Evolutionary conservation across 2,113 vertebrate genomes (phyloP).

Genomic region (Amia ocellicauda): DNA sequence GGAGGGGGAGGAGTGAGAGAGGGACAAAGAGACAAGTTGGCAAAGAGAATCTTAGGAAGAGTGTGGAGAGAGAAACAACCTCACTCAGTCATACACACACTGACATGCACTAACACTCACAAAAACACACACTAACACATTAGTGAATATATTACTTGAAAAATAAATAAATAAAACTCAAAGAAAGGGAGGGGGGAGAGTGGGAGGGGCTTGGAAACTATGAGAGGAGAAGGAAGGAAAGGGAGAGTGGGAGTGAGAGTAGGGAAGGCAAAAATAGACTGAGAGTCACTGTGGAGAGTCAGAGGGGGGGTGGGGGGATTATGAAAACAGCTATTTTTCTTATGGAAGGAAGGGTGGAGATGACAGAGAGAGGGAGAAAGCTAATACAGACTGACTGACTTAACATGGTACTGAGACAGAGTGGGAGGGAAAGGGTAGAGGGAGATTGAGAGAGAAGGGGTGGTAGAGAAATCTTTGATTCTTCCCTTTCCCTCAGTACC

Average conservation of each 20-base stretch:
- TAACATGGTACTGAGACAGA: background rate
- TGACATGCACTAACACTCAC: background rate
- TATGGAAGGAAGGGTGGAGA: constrained; percentile 40
- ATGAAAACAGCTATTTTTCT: constrained; percentile 58
- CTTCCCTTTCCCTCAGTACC: background rate
- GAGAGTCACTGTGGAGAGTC: constrained; percentile 58
- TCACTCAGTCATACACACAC: background rate
- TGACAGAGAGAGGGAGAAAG: constrained; percentile 24
- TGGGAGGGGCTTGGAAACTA: constrained; percentile 23
- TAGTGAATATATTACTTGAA: too few relatives aligned
- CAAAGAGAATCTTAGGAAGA: too few relatives aligned
- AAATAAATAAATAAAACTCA: constrained; percentile 24
- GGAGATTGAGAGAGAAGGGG: background rate
- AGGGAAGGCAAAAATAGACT: constrained; percentile 65
- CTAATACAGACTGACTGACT: constrained; percentile 24
- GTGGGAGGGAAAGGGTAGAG: background rate
- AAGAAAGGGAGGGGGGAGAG: constrained; percentile 23
- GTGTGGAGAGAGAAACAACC: background rate
- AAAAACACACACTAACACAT: constrained; percentile 24
- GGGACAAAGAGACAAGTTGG: too few relatives aligned
- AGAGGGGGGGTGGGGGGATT: constrained; percentile 52
- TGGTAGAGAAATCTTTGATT: background rate
- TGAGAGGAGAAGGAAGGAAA: too few relatives aligned
- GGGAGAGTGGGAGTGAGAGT: too few relatives aligned
- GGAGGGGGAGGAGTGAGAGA: background rate